Percentiles rank a stretch among this genome's conserved stretches.
Evolutionary conservation across 2,888 invertebrate species (phyloP).

Genomic region (Lottia gigantea): DNA sequence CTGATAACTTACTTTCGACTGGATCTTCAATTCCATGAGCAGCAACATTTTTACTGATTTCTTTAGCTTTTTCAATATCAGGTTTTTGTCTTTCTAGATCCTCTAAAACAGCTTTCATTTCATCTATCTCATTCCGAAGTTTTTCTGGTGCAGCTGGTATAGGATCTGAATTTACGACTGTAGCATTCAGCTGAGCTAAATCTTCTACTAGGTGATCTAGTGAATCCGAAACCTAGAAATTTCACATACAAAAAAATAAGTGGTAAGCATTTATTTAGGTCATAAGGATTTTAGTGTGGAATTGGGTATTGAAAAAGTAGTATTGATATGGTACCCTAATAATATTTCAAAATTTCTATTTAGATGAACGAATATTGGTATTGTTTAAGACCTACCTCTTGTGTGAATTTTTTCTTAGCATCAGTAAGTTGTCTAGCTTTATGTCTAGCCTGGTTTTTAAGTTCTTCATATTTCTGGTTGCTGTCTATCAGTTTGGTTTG

Average conservation of each 20-base stretch:
- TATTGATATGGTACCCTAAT: no score
- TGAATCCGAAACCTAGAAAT: slow-evolving; percentile 58
- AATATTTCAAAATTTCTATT: not conserved
- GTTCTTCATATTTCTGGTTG: slow-evolving; percentile 60
- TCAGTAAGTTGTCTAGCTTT: slow-evolving; percentile 62
- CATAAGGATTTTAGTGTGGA: no score
- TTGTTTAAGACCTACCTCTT: slow-evolving; percentile 49
- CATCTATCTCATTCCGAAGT: slow-evolving; percentile 63
- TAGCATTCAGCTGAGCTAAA: slow-evolving; percentile 58
- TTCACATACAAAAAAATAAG: not conserved
- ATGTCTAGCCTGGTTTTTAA: slow-evolving; percentile 56
- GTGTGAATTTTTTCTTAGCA: slow-evolving; percentile 55
- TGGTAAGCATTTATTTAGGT: no score
- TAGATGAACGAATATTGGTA: not conserved
- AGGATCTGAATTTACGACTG: slow-evolving; percentile 62
- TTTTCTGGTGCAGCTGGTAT: slow-evolving; percentile 63
- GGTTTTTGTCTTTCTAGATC: slow-evolving; percentile 55
- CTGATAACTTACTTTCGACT: slow-evolving; percentile 47
- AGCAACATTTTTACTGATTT: slow-evolving; percentile 47
- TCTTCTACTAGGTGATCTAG: slow-evolving; percentile 65
- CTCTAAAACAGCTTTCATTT: slow-evolving; percentile 58
- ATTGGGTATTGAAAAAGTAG: no score
- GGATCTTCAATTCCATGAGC: slow-evolving; percentile 54
- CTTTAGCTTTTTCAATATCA: slow-evolving; percentile 54
- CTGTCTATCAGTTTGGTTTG: slow-evolving; percentile 61